phyloP scores from a whole-genome alignment of 2,113 vertebrate genomes.

The Trochalopteron elliotii region DNA sequence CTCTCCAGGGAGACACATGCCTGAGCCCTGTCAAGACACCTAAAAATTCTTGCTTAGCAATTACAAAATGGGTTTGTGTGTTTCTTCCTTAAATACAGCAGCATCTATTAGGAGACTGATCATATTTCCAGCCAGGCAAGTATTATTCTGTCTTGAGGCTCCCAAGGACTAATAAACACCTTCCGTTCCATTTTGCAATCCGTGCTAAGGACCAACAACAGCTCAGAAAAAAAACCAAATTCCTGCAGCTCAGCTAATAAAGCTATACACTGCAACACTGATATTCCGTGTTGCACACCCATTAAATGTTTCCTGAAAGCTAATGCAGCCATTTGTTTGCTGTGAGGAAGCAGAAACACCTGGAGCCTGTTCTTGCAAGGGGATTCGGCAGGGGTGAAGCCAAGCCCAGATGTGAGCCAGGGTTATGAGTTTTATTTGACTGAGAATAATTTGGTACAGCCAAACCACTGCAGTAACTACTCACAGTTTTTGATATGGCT shows the following conservation, averaged over 20 bases:
- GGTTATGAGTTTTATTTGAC: not conserved
- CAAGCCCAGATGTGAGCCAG: not conserved
- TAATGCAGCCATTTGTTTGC: slow-evolving; percentile 26
- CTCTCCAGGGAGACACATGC: not conserved
- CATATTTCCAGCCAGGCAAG: not conserved
- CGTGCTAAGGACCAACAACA: not conserved
- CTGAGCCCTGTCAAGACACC: not conserved
- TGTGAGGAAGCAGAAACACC: slow-evolving; percentile 12
- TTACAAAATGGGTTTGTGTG: not conserved
- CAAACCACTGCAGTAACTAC: not conserved
- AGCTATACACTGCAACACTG: not conserved
- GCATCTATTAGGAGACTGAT: not conserved
- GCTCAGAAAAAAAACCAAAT: not conserved
- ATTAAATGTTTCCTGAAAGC: not conserved
- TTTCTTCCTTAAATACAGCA: not conserved
- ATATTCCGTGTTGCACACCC: not conserved
- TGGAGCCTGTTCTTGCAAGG: not conserved
- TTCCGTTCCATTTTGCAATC: not conserved
- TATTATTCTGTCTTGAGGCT: not conserved
- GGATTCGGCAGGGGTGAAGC: not conserved
- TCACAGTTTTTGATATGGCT: not conserved
- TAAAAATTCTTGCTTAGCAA: not conserved
- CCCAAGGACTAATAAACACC: slow-evolving; percentile 6
- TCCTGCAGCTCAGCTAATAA: slow-evolving; percentile 32
- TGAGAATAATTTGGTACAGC: not conserved